Evolutionary conservation across 2,113 vertebrate species (phyloP), one percentile per base, ranked within the genome.

Genomic region (Pogona vitticeps): DNA sequence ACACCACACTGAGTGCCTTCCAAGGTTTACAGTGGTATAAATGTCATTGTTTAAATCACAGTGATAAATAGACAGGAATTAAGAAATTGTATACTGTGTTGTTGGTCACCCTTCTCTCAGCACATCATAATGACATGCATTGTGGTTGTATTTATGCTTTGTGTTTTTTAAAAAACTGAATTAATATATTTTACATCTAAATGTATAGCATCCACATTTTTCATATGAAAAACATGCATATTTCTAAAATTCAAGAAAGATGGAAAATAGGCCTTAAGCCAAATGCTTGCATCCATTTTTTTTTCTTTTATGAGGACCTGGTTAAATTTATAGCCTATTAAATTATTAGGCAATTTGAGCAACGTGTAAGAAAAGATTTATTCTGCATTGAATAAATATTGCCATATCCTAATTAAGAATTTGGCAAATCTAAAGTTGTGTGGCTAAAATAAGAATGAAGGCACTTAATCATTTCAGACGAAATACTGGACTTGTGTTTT

Each of bases 311-410:
- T 92, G 1, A 76, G 89, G 91, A 91, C 92, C 87, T 92, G 90
- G 91, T 93, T 86, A 88, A 92, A 93, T 91, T 92, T 92, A 93
- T 71, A 88, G 92, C 89, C 61, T 90, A 87, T 93, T 95, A 95
- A 95, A 94, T 95, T 92, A 95, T 94, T 90, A 94, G 91, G 90
- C 90, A 91, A 92, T 92, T 96, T 95, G 94, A 96, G 85, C 92
- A 73, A 80, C 56, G 59, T 90, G 71, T 87, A 82, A 90, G 91
- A 89, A n/a, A 94, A 95, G 94, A 96, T 95, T 95, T 96, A 95
- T 86, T 72, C 84, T 93, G 87, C 86, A 90, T 88, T 94, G 93
- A 94, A 96, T 94, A 96, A 96, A 95, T 95, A 95, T 72, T 94
- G 88, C 95, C 86, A 80, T 91, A 93, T 89, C 91, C 94, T 91